Evolutionary conservation across 2,888 invertebrate genomes (phyloP).

Genomic region (Melikaiella ostensackeni): DNA sequence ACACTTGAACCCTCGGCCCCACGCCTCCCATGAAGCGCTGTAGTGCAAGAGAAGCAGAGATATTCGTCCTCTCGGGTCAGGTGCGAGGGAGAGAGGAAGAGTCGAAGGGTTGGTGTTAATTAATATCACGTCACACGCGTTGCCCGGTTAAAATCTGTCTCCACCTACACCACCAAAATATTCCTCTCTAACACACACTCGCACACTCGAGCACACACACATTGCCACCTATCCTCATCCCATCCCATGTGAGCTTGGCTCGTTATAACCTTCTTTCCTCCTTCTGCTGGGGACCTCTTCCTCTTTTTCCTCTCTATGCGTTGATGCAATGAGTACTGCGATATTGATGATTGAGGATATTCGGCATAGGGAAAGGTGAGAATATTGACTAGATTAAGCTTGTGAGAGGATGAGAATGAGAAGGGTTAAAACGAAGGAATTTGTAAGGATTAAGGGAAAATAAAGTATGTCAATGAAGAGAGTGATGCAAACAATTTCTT

Average conservation of each 20-base stretch:
- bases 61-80: conserved; percentile 45
- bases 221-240: conserved; percentile 12
- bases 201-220: conserved; percentile 36
- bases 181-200: conserved; percentile 50
- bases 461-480: not conserved
- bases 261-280: conserved; percentile 35
- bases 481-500: not conserved
- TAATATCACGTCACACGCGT: conserved; percentile 76
- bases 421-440: not conserved
- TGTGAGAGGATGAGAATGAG: not conserved
- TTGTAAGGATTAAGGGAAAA: not conserved
- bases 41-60: conserved; percentile 57
- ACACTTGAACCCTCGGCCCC: conserved; percentile 67
- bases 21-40: conserved; percentile 58
- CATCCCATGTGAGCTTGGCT: conserved; percentile 21
- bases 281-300: not conserved
- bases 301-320: not conserved
- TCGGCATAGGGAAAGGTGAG: not conserved
- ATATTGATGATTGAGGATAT: conserved; percentile 7
- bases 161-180: conserved; percentile 53
- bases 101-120: conserved; percentile 76
- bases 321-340: not conserved
- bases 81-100: conserved; percentile 56
- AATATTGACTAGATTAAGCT: not conserved
- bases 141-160: conserved; percentile 72